Conservation (phyloP, 2,113 vertebrate genomes). For the Todiramphus chloris region DNA sequence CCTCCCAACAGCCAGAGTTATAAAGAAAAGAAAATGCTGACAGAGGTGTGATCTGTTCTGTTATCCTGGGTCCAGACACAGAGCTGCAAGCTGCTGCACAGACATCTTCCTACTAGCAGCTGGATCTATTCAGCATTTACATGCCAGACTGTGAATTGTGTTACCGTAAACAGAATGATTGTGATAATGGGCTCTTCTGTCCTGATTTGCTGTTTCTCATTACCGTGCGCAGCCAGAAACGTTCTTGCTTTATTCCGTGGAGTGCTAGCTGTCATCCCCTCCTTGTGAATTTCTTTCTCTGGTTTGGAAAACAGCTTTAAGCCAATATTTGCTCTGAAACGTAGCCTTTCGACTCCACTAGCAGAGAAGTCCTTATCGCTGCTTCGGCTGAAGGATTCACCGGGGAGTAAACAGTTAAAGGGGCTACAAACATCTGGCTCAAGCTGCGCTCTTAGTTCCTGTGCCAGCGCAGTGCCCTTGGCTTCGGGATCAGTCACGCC, state of each 20-base stretch:
- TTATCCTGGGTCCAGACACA: not conserved
- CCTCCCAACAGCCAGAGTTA: conserved; percentile 77
- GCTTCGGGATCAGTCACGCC: conserved; percentile 5
- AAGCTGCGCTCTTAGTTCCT: not conserved
- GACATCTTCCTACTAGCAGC: conserved; percentile 28
- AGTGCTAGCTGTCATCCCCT: conserved; percentile 41
- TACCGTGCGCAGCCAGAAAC: conserved; percentile 40
- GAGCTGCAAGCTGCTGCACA: conserved; percentile 16
- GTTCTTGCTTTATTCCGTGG: conserved; percentile 39
- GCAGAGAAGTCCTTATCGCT: not conserved
- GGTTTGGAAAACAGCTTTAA: conserved; percentile 19
- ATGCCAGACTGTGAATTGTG: conserved; percentile 56
- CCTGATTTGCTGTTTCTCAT: conserved; percentile 39
- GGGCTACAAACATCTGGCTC: conserved; percentile 26
- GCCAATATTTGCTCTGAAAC: not conserved
- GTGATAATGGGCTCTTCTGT: conserved; percentile 52
- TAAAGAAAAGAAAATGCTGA: conserved; percentile 85
- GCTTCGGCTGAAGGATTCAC: not conserved
- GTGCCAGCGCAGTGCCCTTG: not conserved
- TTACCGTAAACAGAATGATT: conserved; percentile 56
- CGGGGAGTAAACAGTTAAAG: conserved; percentile 12
- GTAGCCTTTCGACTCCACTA: not conserved
- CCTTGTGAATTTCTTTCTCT: not conserved
- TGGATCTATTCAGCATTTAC: conserved; percentile 40
- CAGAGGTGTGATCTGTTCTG: conserved; percentile 83